A percentile compares a stretch with the other conserved stretches of the same genome.
These are phyloP conservation scores for Volucella inanis DNA, from an alignment of 2,888 invertebrate species.

Conservation along the genomic window DNA sequence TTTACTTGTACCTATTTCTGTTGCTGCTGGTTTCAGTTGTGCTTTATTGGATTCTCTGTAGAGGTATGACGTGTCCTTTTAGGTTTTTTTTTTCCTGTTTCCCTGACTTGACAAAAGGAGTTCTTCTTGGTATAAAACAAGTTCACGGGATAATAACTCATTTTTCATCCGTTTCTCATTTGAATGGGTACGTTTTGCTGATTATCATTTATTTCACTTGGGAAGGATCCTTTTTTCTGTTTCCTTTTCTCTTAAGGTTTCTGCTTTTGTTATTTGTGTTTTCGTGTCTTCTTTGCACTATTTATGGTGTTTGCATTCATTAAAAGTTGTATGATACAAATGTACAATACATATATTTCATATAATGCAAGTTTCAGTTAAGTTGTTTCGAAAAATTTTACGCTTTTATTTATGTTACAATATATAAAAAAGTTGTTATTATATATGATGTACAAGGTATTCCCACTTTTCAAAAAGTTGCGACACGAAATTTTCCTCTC, in stretches of 20 bases:
- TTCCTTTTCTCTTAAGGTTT: too few species aligned
- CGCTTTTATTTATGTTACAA: too few species aligned
- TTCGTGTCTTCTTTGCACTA: conserved; percentile 6
- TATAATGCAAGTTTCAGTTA: too few species aligned
- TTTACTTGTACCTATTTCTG: not conserved
- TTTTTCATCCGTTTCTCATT: conserved; percentile 27
- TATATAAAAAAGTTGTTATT: too few species aligned
- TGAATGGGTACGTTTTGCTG: conserved; percentile 26
- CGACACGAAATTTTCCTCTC: too few species aligned
- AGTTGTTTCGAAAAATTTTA: too few species aligned
- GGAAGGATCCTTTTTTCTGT: conserved; percentile 7
- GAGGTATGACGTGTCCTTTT: conserved; percentile 20
- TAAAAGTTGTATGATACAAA: too few species aligned
- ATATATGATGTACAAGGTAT: too few species aligned
- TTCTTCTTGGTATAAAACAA: conserved; percentile 39
- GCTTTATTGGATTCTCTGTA: conserved; percentile 8
- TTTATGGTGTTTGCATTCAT: too few species aligned
- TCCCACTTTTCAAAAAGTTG: too few species aligned
- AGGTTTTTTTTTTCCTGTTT: too few species aligned
- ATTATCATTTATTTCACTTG: conserved; percentile 36
- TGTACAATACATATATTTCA: too few species aligned
- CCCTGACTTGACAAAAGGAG: not conserved
- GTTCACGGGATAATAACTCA: conserved; percentile 38
- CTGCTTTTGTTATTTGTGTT: conserved; percentile 6
- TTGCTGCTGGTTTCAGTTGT: not conserved